Evolutionary conservation across 2,888 invertebrate species (phyloP), one percentile per base, ranked within the genome.

Genomic region (Nomada fabriciana): DNA sequence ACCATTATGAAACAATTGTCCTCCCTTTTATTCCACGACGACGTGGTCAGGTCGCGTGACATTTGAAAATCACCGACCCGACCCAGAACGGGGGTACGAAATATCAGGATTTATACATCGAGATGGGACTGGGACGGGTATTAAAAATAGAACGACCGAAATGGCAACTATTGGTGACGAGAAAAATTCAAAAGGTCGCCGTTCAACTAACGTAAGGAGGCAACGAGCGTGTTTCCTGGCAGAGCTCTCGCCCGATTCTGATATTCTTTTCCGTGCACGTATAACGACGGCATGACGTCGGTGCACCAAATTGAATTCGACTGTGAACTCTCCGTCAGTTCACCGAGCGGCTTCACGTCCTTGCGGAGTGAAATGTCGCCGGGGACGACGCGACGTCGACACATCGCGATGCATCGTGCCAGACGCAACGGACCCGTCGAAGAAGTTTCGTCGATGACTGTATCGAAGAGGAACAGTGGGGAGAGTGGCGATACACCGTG

Each of bases 231-330:
- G 29, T 47, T 36, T 65, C 59, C 69, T 25, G 80, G 18, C 72
- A 69, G 55, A n/a, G 23, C 60, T 23, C 52, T 55, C 64, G 43
- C n/a, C 61, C n/a, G 52, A 60, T 74, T 29, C 50, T 55, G 70
- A 75, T 82, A 75, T 82, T 75, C 80, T 68, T 75, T 80, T 80
- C 81, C 65, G 52, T 18, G 82, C 82, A 82, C 80, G 80, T 82
- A 82, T 68, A 71, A 71, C 82, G 65, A 59, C 59, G 68, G 53
- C 80, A 71, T 25, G 75, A 71, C 75, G 75, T 67, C 57, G 74
- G 61, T 80, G 70, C 74, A 71, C 57, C 65, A 80, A 82, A 82
- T 82, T 82, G 67, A 82, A 82, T 82, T 80, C 75, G 67, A 67
- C 74, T 55, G 70, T 50, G 74, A 74, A 80, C 80, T 82, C 67